Percentiles rank a stretch among this genome's conserved stretches.
These are phyloP conservation scores for Tricholauxania praeusta DNA, from an alignment of 2,888 invertebrate genomes.

Conservation along the genomic window DNA sequence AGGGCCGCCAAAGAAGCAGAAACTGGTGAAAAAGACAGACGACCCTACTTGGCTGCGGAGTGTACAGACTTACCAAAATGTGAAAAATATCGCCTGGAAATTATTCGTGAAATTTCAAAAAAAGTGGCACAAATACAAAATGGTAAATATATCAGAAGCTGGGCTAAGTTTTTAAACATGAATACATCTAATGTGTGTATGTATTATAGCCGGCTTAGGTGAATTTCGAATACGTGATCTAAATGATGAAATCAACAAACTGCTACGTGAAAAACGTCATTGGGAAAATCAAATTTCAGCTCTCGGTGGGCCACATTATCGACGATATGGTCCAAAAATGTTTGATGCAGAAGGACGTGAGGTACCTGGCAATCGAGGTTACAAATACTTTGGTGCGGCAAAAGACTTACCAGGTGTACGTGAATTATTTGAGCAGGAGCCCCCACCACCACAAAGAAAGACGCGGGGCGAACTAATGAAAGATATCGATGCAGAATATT, in stretches of 20 bases:
- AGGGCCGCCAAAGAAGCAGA: conserved; percentile 95
- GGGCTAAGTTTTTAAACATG: neutral
- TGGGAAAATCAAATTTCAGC: conserved; percentile 98
- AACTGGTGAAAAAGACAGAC: conserved; percentile 85
- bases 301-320: conserved; percentile 94
- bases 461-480: conserved; percentile 97
- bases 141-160: conserved; percentile 69
- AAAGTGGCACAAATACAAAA: conserved; percentile 99
- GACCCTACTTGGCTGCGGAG: conserved; percentile 95
- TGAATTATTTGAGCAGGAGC: conserved; percentile 96
- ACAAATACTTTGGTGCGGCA: conserved; percentile 98
- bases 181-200: neutral
- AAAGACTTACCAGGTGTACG: conserved; percentile 98
- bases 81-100: conserved; percentile 96
- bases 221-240: conserved; percentile 98
- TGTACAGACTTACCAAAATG: conserved; percentile 92
- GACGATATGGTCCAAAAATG: conserved; percentile 92
- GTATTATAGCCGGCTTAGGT: conserved; percentile 87
- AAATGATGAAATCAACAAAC: conserved; percentile 99
- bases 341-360: conserved; percentile 94
- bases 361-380: conserved; percentile 97
- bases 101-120: conserved; percentile 96
- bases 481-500: conserved; percentile 98
- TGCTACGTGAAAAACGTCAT: conserved; percentile 94
- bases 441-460: conserved; percentile 89